These are phyloP conservation scores for Eurypyga helias DNA, from an alignment of 2,113 vertebrate species.

Conservation along the genomic window DNA sequence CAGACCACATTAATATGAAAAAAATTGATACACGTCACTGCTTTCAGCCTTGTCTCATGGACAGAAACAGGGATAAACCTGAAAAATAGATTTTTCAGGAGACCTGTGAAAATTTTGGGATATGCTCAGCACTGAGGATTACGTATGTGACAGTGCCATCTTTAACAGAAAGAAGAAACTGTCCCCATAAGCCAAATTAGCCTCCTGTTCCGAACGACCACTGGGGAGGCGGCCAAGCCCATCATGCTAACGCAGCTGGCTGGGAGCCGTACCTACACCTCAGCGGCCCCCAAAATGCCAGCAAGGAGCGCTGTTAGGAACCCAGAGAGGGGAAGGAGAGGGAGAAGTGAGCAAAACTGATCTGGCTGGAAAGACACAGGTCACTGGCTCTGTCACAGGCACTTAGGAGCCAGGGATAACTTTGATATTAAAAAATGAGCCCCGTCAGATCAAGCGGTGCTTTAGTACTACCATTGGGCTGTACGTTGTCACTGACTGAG, in stretches of 20 bases:
- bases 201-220: neutral
- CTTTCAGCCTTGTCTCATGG: neutral
- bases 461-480: neutral
- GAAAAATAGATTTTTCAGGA: neutral
- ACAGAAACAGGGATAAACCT: neutral
- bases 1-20: neutral
- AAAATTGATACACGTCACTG: neutral
- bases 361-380: neutral
- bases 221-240: neutral
- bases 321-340: neutral
- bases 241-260: accelerated
- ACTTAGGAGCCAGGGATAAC: neutral
- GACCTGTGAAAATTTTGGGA: neutral
- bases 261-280: neutral
- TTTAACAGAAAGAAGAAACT: neutral
- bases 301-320: neutral
- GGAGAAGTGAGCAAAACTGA: neutral
- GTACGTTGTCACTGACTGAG: neutral
- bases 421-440: neutral
- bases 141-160: accelerated
- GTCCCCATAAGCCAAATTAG: neutral
- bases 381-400: neutral
- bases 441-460: neutral
- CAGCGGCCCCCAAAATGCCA: neutral
- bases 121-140: neutral